Conservation (phyloP, 2,888 invertebrate genomes). For the Philonicus albiceps region DNA sequence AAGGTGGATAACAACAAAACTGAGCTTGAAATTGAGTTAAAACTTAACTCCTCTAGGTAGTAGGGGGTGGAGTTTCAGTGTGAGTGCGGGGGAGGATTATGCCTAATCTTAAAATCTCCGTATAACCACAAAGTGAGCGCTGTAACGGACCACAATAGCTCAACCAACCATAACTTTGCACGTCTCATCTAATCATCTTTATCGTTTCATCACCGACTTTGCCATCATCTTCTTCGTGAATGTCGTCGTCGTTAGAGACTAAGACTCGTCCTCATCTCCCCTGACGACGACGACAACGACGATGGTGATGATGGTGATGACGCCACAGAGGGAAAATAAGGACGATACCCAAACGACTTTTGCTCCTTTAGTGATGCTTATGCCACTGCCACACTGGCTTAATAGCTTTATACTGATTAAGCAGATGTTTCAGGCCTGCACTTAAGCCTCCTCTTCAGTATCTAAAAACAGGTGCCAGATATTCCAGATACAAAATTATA, state of each 20-base stretch:
- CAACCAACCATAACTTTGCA: not conserved
- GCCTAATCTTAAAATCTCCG: not conserved
- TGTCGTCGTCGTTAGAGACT: not conserved
- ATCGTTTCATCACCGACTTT: not conserved
- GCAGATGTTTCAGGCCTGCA: conserved; percentile 7
- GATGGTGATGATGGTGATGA: not conserved
- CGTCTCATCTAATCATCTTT: conserved; percentile 30
- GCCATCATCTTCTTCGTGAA: not conserved
- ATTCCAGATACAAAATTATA: not conserved
- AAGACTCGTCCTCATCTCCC: not conserved
- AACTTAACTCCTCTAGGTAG: too few species aligned
- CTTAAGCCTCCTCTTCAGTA: not conserved
- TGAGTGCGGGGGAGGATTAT: not conserved
- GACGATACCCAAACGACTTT: not conserved
- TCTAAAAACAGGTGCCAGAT: not conserved
- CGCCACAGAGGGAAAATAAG: not conserved
- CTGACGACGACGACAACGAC: not conserved
- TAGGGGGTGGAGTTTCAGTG: not conserved
- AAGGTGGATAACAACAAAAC: not conserved
- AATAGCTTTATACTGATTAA: conserved; percentile 14
- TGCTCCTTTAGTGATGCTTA: not conserved
- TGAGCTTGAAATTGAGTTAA: not conserved
- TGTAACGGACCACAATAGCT: not conserved
- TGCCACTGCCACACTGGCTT: not conserved
- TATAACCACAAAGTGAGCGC: not conserved